Evolutionary conservation across 2,113 vertebrate genomes (phyloP).

Genomic region (Budorcas taxicolor): DNA sequence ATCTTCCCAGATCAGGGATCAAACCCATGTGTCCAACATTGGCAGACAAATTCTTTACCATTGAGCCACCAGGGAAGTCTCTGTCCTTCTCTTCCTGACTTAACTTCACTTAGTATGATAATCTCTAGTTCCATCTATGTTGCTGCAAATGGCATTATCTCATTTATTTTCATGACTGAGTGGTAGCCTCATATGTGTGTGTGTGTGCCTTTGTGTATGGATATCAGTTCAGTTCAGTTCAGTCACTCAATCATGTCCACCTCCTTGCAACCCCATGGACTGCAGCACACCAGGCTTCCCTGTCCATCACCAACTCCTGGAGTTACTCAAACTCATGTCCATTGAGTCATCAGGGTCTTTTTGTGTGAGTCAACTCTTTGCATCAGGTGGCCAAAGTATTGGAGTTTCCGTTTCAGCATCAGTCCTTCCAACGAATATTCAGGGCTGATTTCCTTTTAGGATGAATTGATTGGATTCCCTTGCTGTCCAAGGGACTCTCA

Average conservation of each 20-base stretch:
- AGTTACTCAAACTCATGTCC: neutral
- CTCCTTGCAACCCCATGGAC: neutral
- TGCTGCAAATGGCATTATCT: neutral
- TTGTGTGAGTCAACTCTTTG: neutral
- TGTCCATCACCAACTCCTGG: neutral
- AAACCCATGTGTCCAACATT: neutral
- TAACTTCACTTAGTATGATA: neutral
- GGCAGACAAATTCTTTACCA: neutral
- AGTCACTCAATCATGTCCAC: neutral
- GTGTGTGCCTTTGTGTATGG: neutral
- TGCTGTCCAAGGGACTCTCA: neutral
- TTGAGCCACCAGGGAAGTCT: neutral
- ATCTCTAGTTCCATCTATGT: neutral
- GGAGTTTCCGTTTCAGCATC: accelerated
- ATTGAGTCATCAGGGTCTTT: neutral
- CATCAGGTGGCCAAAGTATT: neutral
- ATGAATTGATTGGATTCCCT: neutral
- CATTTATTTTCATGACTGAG: neutral
- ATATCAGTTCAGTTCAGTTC: neutral
- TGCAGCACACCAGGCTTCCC: neutral
- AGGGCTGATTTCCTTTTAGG: neutral
- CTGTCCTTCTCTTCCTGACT: neutral
- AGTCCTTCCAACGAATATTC: neutral
- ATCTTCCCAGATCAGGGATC: neutral
- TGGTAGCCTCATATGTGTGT: neutral